A percentile compares a stretch with the other conserved stretches of the same genome.
Evolutionary conservation across 2,113 vertebrate genomes (phyloP).

Genomic region (Todiramphus chloris): DNA sequence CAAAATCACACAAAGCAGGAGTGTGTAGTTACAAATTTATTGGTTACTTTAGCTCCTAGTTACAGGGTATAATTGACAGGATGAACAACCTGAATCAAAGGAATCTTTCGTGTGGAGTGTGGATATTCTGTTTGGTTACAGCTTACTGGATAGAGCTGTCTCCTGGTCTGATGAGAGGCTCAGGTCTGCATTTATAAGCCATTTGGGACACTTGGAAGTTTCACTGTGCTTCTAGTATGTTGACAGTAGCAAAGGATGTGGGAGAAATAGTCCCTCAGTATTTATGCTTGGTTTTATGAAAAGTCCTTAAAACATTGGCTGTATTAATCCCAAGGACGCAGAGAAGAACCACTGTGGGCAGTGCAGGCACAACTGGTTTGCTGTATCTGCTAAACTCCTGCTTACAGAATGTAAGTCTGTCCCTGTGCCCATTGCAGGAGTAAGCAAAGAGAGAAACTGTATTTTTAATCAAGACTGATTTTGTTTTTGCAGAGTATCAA

Average conservation of each 20-base stretch:
- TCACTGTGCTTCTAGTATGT: not conserved
- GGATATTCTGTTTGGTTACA: not conserved
- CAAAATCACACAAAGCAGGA: not conserved
- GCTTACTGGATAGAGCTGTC: not conserved
- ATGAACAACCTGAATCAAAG: not conserved
- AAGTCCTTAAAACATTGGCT: not conserved
- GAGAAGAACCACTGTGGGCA: not conserved
- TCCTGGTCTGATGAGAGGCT: not conserved
- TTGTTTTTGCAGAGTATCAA: slow-evolving; percentile 76
- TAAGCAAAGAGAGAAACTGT: not conserved
- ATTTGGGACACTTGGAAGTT: not conserved
- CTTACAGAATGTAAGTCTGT: not conserved
- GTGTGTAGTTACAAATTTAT: not conserved
- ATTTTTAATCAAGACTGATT: not conserved
- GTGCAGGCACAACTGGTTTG: not conserved
- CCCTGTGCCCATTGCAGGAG: not conserved
- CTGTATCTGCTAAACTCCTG: not conserved
- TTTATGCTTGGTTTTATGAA: not conserved
- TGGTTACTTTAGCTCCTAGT: not conserved
- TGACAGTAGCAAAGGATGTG: not conserved
- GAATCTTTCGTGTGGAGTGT: not conserved
- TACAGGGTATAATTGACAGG: not conserved
- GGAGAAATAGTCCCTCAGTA: not conserved
- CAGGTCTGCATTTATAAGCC: not conserved
- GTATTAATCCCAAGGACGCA: not conserved